A percentile compares a stretch with the other conserved stretches of the same genome.
Conservation (phyloP, 2,797 vertebrate genomes). For the Galaxias olidus region DNA sequence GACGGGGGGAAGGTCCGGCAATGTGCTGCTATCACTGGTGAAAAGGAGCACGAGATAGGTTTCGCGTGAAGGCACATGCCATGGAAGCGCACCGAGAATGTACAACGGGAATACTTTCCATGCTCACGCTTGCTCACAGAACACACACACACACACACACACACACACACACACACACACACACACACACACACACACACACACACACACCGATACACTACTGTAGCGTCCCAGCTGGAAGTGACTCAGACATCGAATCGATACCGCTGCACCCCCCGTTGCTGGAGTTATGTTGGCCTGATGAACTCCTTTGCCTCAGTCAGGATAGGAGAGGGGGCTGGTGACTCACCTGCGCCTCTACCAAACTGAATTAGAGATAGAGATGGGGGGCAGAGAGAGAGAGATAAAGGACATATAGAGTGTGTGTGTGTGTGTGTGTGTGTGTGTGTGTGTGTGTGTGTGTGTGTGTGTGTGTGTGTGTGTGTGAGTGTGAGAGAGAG, state of each 20-base stretch:
- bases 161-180: constrained; percentile 25
- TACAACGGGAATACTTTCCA: too few species aligned
- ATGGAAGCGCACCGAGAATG: too few species aligned
- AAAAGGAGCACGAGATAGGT: too few species aligned
- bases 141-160: constrained; percentile 8
- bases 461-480: too few species aligned
- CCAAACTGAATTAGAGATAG: neutral
- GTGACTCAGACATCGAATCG: neutral
- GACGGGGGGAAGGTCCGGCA: too few species aligned
- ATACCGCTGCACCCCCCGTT: neutral
- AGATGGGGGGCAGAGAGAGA: neutral
- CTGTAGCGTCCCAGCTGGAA: neutral
- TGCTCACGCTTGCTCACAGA: constrained; percentile 2
- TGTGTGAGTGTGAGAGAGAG: neutral
- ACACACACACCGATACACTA: neutral
- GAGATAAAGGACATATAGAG: neutral
- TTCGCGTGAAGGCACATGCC: too few species aligned
- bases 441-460: too few species aligned
- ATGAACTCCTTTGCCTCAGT: neutral
- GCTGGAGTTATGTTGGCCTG: neutral
- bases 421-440: too few species aligned
- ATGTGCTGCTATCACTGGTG: too few species aligned
- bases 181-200: constrained; percentile 16
- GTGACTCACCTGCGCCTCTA: neutral
- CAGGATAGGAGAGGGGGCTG: neutral